These are phyloP conservation scores for Glaucopsyche alexis DNA, from an alignment of 2,888 invertebrate species.

Conservation along the genomic window DNA sequence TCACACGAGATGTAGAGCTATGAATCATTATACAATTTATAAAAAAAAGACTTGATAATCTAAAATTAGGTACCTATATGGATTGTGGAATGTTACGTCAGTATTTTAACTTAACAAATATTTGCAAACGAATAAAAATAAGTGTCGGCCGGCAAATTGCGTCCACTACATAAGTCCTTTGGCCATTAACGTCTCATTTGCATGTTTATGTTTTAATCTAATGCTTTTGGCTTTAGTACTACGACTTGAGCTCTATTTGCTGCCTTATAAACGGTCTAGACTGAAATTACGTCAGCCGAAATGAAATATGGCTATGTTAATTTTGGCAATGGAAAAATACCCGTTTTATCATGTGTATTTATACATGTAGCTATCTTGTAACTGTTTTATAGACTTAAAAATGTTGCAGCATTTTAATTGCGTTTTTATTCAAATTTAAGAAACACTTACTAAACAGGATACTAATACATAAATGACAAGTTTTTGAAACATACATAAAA, in stretches of 20 bases:
- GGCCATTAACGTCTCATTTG: constrained; percentile 41
- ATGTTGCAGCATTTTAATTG: constrained; percentile 34
- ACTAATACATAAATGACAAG: constrained; percentile 22
- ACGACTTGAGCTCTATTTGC: constrained; percentile 41
- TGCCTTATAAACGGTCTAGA: constrained; percentile 38
- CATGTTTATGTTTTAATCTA: constrained; percentile 45
- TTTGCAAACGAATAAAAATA: constrained; percentile 33
- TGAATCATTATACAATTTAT: neutral
- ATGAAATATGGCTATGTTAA: constrained; percentile 29
- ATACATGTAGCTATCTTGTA: constrained; percentile 8
- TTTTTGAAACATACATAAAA: constrained; percentile 24
- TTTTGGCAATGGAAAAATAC: constrained; percentile 26
- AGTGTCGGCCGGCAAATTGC: constrained; percentile 3
- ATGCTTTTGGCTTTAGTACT: constrained; percentile 41
- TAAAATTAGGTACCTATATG: neutral
- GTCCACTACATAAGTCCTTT: constrained; percentile 36
- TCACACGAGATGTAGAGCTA: neutral
- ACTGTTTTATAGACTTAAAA: constrained; percentile 27
- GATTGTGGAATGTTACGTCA: neutral
- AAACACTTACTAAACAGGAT: constrained; percentile 28
- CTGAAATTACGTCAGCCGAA: constrained; percentile 38
- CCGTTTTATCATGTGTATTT: constrained; percentile 20
- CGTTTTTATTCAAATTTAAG: constrained; percentile 34
- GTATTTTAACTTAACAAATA: constrained; percentile 25
- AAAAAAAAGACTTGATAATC: neutral